Conservation (phyloP, 1,140 invertebrate genomes). For the Cecropterus lyciades region DNA sequence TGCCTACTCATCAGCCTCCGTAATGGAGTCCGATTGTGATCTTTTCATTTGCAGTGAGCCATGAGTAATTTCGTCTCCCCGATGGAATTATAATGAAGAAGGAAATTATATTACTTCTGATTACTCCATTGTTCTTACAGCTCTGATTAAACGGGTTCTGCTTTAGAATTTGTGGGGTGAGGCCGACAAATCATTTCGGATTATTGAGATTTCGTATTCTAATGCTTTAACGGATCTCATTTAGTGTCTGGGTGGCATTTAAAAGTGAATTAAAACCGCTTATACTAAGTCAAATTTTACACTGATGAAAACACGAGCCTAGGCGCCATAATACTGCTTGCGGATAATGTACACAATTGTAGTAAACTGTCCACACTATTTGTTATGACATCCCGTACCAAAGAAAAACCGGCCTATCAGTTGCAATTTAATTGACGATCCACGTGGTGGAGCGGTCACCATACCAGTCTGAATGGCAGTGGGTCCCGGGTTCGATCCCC, state of each 20-base stretch:
- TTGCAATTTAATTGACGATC: too few species aligned
- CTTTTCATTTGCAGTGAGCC: slow-evolving; percentile 72
- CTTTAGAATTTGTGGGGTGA: slow-evolving; percentile 45
- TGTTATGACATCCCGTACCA: too few species aligned
- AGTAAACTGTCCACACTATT: too few species aligned
- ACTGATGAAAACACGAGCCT: too few species aligned
- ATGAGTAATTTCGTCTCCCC: slow-evolving; percentile 59
- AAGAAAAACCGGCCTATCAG: too few species aligned
- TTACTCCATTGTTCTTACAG: slow-evolving; percentile 67
- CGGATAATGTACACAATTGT: too few species aligned
- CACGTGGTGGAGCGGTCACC: too few species aligned
- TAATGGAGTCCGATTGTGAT: slow-evolving; percentile 71
- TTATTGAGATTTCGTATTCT: slow-evolving; percentile 52
- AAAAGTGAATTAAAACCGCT: slow-evolving; percentile 5
- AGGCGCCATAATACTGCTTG: too few species aligned
- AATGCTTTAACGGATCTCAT: slow-evolving; percentile 32
- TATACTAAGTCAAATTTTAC: too few species aligned
- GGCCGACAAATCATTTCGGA: slow-evolving; percentile 55
- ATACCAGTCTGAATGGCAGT: too few species aligned
- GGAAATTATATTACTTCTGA: slow-evolving; percentile 77
- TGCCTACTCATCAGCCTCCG: slow-evolving; percentile 57
- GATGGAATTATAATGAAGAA: slow-evolving; percentile 71
- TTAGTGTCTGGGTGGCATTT: slow-evolving; percentile 2
- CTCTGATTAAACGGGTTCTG: slow-evolving; percentile 61
- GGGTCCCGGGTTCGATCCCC: too few species aligned